A percentile compares a stretch with the other conserved stretches of the same genome.
Conservation (phyloP, 2,113 vertebrate species). For the Channa argus region DNA sequence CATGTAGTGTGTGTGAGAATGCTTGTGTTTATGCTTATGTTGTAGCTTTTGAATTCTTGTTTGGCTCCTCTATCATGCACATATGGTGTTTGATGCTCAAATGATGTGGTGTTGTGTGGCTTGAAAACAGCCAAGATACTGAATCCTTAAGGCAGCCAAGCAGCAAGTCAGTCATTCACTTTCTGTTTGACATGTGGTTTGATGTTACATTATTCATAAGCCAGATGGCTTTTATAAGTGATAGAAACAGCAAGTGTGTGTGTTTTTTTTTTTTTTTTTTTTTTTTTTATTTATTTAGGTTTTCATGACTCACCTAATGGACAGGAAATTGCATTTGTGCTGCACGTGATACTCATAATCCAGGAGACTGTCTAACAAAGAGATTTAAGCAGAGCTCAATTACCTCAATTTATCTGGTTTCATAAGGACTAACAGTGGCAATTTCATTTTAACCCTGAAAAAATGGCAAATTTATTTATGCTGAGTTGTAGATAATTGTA, state of each 20-base stretch:
- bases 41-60: conserved; percentile 15
- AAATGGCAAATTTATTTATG: too few relatives aligned
- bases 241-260: not conserved
- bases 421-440: not conserved
- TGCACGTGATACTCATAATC: not conserved
- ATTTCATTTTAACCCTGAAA: not conserved
- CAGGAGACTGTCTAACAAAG: not conserved
- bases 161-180: conserved; percentile 42
- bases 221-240: conserved; percentile 16
- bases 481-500: not conserved
- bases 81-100: conserved; percentile 28
- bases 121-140: conserved; percentile 38
- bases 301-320: conserved; percentile 39
- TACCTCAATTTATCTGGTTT: not conserved
- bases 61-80: conserved; percentile 19
- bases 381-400: not conserved
- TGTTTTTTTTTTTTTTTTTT: conserved; percentile 7
- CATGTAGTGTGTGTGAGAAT: not conserved
- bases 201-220: conserved; percentile 57
- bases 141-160: conserved; percentile 46
- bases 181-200: conserved; percentile 39
- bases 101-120: conserved; percentile 26
- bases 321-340: conserved; percentile 37
- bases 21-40: not conserved
- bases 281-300: too few relatives aligned